These are phyloP conservation scores for Petromus typicus DNA, from an alignment of 2,113 vertebrate genomes.

Conservation along the genomic window DNA sequence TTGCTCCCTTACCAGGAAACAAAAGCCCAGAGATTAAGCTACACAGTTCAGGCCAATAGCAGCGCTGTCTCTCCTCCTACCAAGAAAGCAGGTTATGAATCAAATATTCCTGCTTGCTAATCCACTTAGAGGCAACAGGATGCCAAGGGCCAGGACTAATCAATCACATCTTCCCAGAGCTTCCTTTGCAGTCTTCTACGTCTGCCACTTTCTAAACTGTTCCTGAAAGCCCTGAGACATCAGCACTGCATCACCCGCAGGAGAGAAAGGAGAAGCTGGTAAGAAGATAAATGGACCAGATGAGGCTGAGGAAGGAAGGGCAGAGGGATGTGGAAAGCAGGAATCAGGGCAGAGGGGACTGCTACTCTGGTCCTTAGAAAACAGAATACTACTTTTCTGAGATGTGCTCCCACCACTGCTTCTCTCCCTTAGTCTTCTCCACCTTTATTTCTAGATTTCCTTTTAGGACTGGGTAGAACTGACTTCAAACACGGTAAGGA, in stretches of 20 bases:
- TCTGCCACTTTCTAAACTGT: not conserved
- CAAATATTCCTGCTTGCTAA: not conserved
- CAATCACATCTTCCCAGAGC: not conserved
- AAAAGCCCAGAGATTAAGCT: not conserved
- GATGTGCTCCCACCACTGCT: not conserved
- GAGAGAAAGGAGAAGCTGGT: not conserved
- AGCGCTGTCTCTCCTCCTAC: not conserved
- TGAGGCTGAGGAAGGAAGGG: too few species aligned
- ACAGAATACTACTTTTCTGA: not conserved
- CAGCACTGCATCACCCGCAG: not conserved
- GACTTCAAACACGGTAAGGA: not conserved
- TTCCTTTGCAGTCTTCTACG: slow-evolving; percentile 40
- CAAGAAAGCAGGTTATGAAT: not conserved
- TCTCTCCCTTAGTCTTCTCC: not conserved
- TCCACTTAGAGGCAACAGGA: not conserved
- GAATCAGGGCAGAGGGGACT: accelerated
- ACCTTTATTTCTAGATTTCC: not conserved
- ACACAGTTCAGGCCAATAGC: not conserved
- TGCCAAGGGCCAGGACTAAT: not conserved
- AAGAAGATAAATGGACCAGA: too few species aligned
- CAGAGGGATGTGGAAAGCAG: not conserved
- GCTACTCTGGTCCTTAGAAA: not conserved
- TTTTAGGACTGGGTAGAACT: slow-evolving; percentile 14
- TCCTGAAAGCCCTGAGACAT: not conserved
- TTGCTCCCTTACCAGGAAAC: not conserved